These are phyloP conservation scores for Malacoctenus gilli DNA, from an alignment of 2,797 vertebrate species.

Conservation along the genomic window DNA sequence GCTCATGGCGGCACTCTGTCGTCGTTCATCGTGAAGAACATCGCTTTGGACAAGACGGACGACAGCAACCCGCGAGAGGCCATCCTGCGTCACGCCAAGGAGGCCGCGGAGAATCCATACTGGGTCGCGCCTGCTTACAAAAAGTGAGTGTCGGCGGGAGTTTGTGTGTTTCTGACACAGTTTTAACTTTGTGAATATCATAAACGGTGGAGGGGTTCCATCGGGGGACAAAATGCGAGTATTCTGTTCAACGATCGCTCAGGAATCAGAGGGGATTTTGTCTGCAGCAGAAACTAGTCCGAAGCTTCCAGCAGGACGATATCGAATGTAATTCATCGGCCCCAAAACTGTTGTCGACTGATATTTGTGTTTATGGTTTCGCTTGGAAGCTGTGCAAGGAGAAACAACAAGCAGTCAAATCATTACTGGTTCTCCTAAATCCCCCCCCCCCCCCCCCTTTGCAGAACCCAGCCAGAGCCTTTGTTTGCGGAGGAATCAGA, in stretches of 20 bases:
- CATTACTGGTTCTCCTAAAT: conserved; percentile 20
- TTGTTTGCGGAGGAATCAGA: conserved; percentile 93
- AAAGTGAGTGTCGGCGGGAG: conserved; percentile 78
- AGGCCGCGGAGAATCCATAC: conserved; percentile 92
- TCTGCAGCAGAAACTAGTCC: too few relatives aligned
- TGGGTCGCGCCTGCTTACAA: conserved; percentile 96
- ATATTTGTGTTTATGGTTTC: conserved; percentile 34
- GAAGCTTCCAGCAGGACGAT: too few relatives aligned
- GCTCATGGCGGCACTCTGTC: conserved; percentile 96
- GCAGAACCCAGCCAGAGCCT: conserved; percentile 92
- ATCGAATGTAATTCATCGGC: too few relatives aligned
- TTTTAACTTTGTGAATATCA: too few relatives aligned
- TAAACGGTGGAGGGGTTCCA: too few relatives aligned
- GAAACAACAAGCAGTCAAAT: conserved; percentile 19
- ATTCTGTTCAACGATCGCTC: too few relatives aligned
- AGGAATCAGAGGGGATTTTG: too few relatives aligned
- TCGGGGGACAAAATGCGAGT: too few relatives aligned
- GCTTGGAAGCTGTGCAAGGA: conserved; percentile 25
- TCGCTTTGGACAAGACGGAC: conserved; percentile 95
- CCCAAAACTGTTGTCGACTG: not conserved
- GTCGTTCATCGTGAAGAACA: conserved; percentile 97
- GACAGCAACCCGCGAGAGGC: conserved; percentile 96
- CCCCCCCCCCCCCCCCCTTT: too few relatives aligned
- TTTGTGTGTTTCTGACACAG: too few relatives aligned
- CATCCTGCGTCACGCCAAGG: conserved; percentile 94